Conservation (phyloP, 2,888 invertebrate genomes). For the Actias luna region DNA sequence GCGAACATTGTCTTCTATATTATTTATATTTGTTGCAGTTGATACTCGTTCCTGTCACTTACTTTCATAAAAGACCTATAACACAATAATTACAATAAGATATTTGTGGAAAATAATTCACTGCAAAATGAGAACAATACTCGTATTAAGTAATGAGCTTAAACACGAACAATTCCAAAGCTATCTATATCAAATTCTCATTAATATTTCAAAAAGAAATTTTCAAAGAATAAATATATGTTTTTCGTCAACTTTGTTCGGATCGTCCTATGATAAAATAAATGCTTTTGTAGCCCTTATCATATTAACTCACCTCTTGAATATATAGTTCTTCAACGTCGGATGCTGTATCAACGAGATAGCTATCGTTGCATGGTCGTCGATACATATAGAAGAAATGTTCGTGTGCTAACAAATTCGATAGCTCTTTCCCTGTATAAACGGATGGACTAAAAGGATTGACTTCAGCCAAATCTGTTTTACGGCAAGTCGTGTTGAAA, state of each 20-base stretch:
- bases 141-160: too few species aligned
- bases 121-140: too few species aligned
- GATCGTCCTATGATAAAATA: too few species aligned
- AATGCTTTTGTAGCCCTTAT: too few species aligned
- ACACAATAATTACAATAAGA: too few species aligned
- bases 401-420: constrained; percentile 43
- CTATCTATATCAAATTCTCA: too few species aligned
- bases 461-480: constrained; percentile 40
- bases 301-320: constrained; percentile 55
- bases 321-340: constrained; percentile 51
- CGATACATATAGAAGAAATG: constrained; percentile 61
- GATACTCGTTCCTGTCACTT: background rate
- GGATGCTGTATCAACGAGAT: constrained; percentile 48
- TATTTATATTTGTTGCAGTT: background rate
- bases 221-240: too few species aligned
- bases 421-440: constrained; percentile 46
- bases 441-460: constrained; percentile 62
- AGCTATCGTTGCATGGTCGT: constrained; percentile 50
- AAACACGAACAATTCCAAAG: too few species aligned
- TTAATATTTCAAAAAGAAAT: too few species aligned
- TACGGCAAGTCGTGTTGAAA: constrained; percentile 42
- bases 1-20: background rate
- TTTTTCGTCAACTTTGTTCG: too few species aligned
- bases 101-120: too few species aligned
- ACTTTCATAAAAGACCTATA: background rate